Base-by-base conservation (phyloP, 2,888 invertebrate species). In the Eupithecia pulchellata region DNA sequence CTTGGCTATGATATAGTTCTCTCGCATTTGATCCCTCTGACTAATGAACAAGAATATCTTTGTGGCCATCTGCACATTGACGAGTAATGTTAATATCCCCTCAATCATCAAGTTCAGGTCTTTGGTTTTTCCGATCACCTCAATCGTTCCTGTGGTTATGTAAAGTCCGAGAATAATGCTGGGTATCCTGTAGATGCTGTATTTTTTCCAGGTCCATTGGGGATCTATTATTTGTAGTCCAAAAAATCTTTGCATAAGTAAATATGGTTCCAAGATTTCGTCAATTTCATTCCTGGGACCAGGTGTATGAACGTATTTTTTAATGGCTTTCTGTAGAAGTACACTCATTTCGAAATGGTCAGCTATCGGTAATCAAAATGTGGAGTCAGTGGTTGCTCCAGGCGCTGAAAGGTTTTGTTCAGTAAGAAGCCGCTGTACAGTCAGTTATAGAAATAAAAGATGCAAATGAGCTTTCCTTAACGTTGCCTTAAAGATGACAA, bases 151-250 rank as follows among this genome's bases (percentile, higher is more conserved):
- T 4, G 87, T 67, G 57, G 84, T 73, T 0, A 89, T 85, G 66
- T 92, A 92, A 52, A 83, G 72, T 1, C 83, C 69, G 4, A 91
- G 73, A n/a, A 73, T 20, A 0, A 81, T 42, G 61, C 75, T 79
- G 1, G 84, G 68, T 14, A 87, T 32, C 65, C 88, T 85, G 68
- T 86, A 80, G 0, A 78, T 32, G 25, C 69, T 77, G 73, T 79
- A 84, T 52, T 75, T 83, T 71, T 73, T 84, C 84, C 85, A 88
- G 20, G 81, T 81, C 92, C 92, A 92, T 36, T 82, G 77, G 1
- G 72, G 80, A 63, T 90, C 82, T 9, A 91, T 78, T 52, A 91
- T 81, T 75, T 91, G 90, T 64, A 89, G 86, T 1, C 91, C 91
- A 14, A 88, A 84, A 29, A 88, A 69, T 64, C 82, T 79, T 72